phyloP scores from a whole-genome alignment of 1,140 invertebrate species.

The Elymnias hypermnestra region DNA sequence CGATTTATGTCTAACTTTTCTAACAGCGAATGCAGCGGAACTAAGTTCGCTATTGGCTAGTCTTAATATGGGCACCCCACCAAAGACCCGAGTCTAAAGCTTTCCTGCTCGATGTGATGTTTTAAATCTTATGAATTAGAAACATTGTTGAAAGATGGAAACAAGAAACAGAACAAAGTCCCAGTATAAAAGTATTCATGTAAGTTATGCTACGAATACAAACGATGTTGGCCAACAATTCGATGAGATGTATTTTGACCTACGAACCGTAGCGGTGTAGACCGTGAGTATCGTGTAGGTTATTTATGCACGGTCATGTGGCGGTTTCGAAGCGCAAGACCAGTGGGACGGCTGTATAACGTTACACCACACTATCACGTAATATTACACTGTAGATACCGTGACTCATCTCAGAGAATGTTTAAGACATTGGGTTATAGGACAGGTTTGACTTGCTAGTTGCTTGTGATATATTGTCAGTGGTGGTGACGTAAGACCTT shows the following conservation, averaged over 20 bases:
- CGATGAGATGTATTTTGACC: not conserved
- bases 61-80: too few species aligned
- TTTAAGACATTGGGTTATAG: not conserved
- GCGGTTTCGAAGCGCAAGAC: not conserved
- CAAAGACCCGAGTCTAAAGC: too few species aligned
- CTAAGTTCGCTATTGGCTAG: too few species aligned
- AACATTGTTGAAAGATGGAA: too few species aligned
- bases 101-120: too few species aligned
- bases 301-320: constrained; percentile 2
- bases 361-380: constrained; percentile 12
- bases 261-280: not conserved
- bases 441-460: constrained; percentile 2
- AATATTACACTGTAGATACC: constrained; percentile 15
- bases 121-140: too few species aligned
- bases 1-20: too few species aligned
- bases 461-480: not conserved
- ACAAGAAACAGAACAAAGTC: too few species aligned
- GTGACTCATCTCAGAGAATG: constrained; percentile 9
- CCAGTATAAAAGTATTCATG: too few species aligned
- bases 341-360: not conserved
- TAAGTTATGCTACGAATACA: not conserved
- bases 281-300: not conserved
- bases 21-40: too few species aligned
- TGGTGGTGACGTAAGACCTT: not conserved
- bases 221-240: not conserved